These are phyloP conservation scores for Sphyrna mokarran DNA, from an alignment of 2,113 vertebrate genomes.

Conservation along the genomic window DNA sequence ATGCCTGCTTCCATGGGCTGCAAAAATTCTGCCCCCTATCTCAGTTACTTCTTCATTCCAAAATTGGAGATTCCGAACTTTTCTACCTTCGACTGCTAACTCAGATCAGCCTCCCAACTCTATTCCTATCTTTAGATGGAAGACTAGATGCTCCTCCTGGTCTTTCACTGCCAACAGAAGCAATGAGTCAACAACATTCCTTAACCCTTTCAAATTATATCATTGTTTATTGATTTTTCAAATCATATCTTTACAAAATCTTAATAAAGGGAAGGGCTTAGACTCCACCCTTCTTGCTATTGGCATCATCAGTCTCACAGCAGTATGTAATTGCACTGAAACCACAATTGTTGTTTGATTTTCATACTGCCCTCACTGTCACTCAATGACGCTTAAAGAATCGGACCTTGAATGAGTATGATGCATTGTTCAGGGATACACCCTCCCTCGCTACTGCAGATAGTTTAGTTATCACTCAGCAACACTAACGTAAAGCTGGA, in stretches of 20 bases:
- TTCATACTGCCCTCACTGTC: neutral
- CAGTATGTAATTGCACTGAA: neutral
- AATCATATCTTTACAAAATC: neutral
- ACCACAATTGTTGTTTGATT: neutral
- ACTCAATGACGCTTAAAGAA: neutral
- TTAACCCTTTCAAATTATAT: neutral
- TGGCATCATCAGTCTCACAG: neutral
- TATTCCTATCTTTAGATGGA: neutral
- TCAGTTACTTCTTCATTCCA: neutral
- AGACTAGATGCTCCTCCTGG: neutral
- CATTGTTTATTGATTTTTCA: neutral
- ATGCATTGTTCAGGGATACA: neutral
- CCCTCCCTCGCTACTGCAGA: neutral
- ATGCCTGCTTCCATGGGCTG: too few species aligned
- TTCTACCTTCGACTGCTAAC: neutral
- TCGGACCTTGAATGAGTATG: neutral
- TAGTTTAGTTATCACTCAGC: neutral
- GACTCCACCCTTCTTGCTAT: neutral
- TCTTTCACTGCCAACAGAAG: neutral
- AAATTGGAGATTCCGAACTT: neutral
- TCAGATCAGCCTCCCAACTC: neutral
- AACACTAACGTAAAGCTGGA: neutral
- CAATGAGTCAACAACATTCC: neutral
- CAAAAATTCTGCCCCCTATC: too few species aligned
- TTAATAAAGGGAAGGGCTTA: neutral